Conservation (phyloP, 2,113 vertebrate genomes). For the Promerops cafer region DNA sequence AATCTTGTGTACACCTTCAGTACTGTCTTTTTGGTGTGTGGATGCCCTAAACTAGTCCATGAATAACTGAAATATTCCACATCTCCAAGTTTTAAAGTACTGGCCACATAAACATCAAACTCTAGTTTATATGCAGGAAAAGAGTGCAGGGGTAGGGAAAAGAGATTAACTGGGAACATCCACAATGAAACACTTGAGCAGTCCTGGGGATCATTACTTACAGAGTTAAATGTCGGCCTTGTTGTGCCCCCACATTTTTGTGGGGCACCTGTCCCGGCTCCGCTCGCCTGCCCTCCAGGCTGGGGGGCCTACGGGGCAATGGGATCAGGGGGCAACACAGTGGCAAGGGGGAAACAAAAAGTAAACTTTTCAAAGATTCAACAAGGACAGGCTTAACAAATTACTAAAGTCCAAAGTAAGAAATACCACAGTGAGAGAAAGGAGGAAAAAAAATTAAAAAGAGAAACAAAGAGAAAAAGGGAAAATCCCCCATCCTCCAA, state of each 20-base stretch:
- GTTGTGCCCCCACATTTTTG: constrained; percentile 75
- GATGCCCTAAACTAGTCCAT: not conserved
- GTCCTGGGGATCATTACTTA: constrained; percentile 75
- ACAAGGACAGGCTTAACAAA: constrained; percentile 24
- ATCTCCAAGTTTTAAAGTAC: not conserved
- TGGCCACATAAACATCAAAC: not conserved
- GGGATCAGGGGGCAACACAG: constrained; percentile 52
- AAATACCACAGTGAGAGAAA: not conserved
- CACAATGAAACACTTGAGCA: not conserved
- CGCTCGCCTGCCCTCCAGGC: constrained; percentile 71
- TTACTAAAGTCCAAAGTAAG: not conserved
- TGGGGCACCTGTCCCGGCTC: constrained; percentile 72
- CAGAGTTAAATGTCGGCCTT: constrained; percentile 76
- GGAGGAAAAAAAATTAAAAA: not conserved
- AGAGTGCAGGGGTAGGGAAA: not conserved
- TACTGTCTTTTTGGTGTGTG: not conserved
- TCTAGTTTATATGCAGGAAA: not conserved
- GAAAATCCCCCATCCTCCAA: not conserved
- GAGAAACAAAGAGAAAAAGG: not conserved
- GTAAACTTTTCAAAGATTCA: constrained; percentile 64
- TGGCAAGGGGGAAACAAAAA: constrained; percentile 65
- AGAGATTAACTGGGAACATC: constrained; percentile 7
- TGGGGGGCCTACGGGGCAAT: constrained; percentile 66
- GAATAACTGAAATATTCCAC: not conserved
- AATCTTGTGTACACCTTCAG: not conserved